Base-by-base conservation (phyloP, 2,797 vertebrate species). In the Artibeus lituratus region DNA sequence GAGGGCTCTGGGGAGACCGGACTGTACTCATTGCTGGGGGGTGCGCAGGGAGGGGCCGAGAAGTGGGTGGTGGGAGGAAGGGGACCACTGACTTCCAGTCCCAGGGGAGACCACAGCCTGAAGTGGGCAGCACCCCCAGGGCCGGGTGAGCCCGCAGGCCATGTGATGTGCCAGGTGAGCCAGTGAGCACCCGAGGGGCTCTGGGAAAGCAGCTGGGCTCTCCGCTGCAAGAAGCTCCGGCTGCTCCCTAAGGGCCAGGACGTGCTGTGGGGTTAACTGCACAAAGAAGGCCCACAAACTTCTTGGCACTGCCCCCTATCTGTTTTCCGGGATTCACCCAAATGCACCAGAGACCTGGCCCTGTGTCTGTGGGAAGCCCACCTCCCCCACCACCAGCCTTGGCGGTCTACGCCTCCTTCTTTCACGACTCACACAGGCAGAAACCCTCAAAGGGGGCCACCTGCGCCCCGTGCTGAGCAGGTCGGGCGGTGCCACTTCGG, bases 151-250 rank as follows among this genome's bases (percentile, higher is more conserved):
- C 22, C 37, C 9, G 6, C 29, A 1, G 62, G 57, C 59, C 3
- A 16, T 26, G 57, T 24, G 55, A 37, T 7, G 49, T 7, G 11
- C 77, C 29, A 26, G 0, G 2, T 19, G 21, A 55, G 53, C 53
- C 53, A 10, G 53, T 7, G 42, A 39, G 70, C 44, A 6, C 19
- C 11, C 22, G 42, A 7, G 4, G 37, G 55, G 42, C 3, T 0
- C 77, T 37, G 14, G 1, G 51, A 10, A 24, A 37, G 39, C 11
- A 35, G 22, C 21, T 9, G 1, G 1, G 3, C 0, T 1, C 77
- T 74, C 19, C 16, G 9, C 6, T 22, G 73, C 18, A 6, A 26
- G 65, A 73, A 59, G 67, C 37, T 7, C 29, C 16, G 7, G 22
- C 57, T 5, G 16, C 49, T 74, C 22, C n/a, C 69, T 10, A 55